Evolutionary conservation across 1,140 invertebrate genomes (phyloP).

Genomic region (Leucophenga varia): DNA sequence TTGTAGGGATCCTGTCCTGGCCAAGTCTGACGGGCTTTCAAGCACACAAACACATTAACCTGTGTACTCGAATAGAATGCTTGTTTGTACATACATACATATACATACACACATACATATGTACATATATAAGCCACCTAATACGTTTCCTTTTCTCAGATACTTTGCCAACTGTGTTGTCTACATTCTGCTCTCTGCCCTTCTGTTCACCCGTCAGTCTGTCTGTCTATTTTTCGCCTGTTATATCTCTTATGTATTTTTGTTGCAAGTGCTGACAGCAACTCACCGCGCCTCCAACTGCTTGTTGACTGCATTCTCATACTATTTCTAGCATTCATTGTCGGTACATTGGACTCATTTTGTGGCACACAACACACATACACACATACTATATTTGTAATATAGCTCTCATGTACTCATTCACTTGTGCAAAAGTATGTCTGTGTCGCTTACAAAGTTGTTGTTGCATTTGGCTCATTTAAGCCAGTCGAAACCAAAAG

Average conservation of each 20-base stretch:
- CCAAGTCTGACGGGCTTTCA: too few relatives aligned
- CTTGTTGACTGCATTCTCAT: background rate
- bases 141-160: slow-evolving; percentile 48
- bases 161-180: slow-evolving; percentile 40
- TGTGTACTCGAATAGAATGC: background rate
- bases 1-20: too few relatives aligned
- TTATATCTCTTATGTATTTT: background rate
- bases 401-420: too few relatives aligned
- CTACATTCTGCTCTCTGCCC: slow-evolving; percentile 6
- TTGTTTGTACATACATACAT: background rate
- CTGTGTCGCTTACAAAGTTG: slow-evolving; percentile 19
- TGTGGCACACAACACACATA: slow-evolving; percentile 21
- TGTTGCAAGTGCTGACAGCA: slow-evolving; percentile 9
- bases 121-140: slow-evolving; percentile 27
- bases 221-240: background rate
- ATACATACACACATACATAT: slow-evolving; percentile 2
- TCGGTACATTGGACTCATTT: slow-evolving; percentile 49
- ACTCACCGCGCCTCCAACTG: background rate
- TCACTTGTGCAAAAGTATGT: slow-evolving; percentile 30
- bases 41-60: background rate
- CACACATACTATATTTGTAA: too few relatives aligned
- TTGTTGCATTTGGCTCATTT: slow-evolving; percentile 41
- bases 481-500: slow-evolving; percentile 36
- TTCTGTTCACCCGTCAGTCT: background rate
- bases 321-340: slow-evolving; percentile 16